These are phyloP conservation scores for Drosophila pseudoananassae DNA, from an alignment of 1,140 invertebrate species.

Conservation along the genomic window DNA sequence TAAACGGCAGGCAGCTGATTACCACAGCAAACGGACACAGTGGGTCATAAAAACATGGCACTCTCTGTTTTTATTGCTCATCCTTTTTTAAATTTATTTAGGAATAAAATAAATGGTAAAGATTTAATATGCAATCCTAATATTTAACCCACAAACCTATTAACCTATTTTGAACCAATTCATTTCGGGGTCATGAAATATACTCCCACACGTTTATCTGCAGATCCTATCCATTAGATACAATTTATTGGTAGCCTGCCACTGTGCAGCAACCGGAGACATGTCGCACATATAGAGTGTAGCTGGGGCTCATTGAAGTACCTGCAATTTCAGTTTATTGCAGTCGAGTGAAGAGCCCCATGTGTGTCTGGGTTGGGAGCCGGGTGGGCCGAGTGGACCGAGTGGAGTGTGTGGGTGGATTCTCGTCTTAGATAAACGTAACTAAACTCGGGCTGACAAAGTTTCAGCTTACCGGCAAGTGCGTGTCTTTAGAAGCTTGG, in stretches of 20 bases:
- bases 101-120: too few species aligned
- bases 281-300: conserved; percentile 2
- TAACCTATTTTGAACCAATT: background rate
- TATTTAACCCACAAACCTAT: background rate
- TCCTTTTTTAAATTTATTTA: background rate
- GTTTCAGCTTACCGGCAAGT: conserved; percentile 46
- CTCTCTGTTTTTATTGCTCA: background rate
- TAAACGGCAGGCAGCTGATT: conserved; percentile 43
- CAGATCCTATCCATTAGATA: conserved; percentile 1
- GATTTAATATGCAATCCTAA: too few species aligned
- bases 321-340: conserved; percentile 63
- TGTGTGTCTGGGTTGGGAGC: conserved; percentile 9
- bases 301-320: conserved; percentile 28
- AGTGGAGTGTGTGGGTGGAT: background rate
- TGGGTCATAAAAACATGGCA: conserved; percentile 1
- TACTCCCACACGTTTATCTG: background rate
- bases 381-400: conserved; percentile 10
- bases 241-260: conserved; percentile 3
- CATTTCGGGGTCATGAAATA: background rate
- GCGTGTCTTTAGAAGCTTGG: conserved; percentile 44
- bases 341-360: conserved; percentile 41
- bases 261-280: conserved; percentile 5
- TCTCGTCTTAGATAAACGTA: conserved; percentile 54
- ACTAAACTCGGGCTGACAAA: conserved; percentile 43
- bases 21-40: conserved; percentile 21